Evolutionary conservation across 2,113 vertebrate genomes (phyloP).

Genomic region (Benitochromis conjunctus): DNA sequence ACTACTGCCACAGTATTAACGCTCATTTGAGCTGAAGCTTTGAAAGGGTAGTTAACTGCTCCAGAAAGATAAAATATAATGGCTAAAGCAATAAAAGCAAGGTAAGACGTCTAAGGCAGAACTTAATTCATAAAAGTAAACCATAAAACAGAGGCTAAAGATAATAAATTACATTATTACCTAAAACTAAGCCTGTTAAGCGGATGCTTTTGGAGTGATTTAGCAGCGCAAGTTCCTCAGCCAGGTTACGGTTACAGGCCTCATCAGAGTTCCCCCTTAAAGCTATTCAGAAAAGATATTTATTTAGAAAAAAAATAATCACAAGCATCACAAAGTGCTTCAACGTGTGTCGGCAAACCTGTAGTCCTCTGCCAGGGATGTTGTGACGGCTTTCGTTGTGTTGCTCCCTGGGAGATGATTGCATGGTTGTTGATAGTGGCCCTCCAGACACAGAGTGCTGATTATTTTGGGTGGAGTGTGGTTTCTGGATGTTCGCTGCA

Average conservation of each 20-base stretch:
- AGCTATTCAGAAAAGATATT: neutral
- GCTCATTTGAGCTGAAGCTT: neutral
- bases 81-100: constrained; percentile 2
- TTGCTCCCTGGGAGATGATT: constrained; percentile 59
- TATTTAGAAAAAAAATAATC: neutral
- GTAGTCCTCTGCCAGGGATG: neutral
- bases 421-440: constrained; percentile 58
- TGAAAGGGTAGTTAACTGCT: constrained; percentile 4
- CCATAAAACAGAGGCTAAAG: neutral
- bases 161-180: neutral
- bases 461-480: constrained; percentile 58
- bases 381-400: constrained; percentile 27
- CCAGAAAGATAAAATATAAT: constrained; percentile 4
- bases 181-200: neutral
- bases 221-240: neutral
- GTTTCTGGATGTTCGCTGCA: constrained; percentile 20
- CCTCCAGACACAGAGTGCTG: constrained; percentile 54
- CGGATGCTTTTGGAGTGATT: neutral
- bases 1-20: neutral
- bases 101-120: neutral
- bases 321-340: neutral
- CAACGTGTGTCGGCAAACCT: neutral
- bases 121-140: constrained; percentile 2
- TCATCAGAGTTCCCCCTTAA: neutral
- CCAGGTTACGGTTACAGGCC: neutral